A percentile compares a stretch with the other conserved stretches of the same genome.
These are phyloP conservation scores for Hypomesus transpacificus DNA, from an alignment of 2,113 vertebrate genomes.

Conservation along the genomic window DNA sequence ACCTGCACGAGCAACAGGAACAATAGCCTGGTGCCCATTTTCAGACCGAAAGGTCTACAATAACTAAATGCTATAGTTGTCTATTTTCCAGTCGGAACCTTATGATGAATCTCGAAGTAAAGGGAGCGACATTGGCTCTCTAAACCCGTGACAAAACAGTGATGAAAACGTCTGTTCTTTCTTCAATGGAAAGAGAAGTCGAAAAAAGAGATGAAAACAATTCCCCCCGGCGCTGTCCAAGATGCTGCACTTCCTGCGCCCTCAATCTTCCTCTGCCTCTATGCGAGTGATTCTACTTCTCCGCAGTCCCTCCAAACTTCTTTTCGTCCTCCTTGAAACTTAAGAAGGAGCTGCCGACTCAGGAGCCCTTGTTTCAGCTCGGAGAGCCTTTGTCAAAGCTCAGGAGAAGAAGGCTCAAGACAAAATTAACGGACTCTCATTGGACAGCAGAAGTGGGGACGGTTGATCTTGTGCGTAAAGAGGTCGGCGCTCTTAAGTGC, in stretches of 20 bases:
- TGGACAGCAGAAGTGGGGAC: constrained; percentile 46
- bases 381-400: constrained; percentile 60
- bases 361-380: constrained; percentile 43
- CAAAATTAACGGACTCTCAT: constrained; percentile 53
- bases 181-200: constrained; percentile 4
- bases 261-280: neutral
- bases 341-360: constrained; percentile 44
- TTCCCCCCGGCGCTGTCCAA: neutral
- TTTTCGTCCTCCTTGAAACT: constrained; percentile 3
- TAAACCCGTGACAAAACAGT: constrained; percentile 4
- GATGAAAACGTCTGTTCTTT: constrained; percentile 2
- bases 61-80: constrained; percentile 17
- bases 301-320: constrained; percentile 1
- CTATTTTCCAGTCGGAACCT: constrained; percentile 12
- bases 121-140: constrained; percentile 51
- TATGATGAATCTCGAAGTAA: constrained; percentile 31
- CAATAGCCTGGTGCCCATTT: constrained; percentile 54
- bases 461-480: constrained; percentile 7
- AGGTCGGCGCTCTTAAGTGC: neutral
- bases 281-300: constrained; percentile 2
- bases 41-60: constrained; percentile 35
- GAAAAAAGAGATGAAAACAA: neutral
- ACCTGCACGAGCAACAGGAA: constrained; percentile 41
- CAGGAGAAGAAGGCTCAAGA: constrained; percentile 26
- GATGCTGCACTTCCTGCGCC: constrained; percentile 18